These are phyloP conservation scores for Listronotus bonariensis DNA, from an alignment of 1,140 invertebrate genomes.

Conservation along the genomic window DNA sequence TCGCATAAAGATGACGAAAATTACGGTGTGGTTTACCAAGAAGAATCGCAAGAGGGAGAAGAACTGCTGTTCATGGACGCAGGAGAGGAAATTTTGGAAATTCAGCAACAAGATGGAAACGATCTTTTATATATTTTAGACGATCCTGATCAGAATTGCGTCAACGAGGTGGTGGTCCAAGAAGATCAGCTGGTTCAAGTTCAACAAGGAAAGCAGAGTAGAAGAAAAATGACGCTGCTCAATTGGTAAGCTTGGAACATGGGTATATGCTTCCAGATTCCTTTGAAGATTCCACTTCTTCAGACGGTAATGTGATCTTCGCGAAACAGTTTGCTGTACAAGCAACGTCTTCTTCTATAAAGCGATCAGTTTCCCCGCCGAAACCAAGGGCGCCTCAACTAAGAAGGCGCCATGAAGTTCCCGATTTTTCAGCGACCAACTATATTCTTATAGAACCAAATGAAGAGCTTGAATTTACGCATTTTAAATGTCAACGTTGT, in stretches of 20 bases:
- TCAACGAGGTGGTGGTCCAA: conserved; percentile 51
- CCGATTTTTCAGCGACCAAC: conserved; percentile 52
- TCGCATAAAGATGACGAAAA: conserved; percentile 40
- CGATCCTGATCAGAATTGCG: conserved; percentile 41
- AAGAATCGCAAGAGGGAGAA: conserved; percentile 32
- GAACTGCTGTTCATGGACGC: conserved; percentile 42
- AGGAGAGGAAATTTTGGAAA: conserved; percentile 35
- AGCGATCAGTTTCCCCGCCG: conserved; percentile 24
- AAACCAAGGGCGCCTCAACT: conserved; percentile 37
- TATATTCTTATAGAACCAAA: conserved; percentile 47
- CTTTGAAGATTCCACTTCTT: conserved; percentile 3
- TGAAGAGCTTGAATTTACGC: conserved; percentile 47
- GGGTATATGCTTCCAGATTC: conserved; percentile 49
- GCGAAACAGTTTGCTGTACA: not conserved
- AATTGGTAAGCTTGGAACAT: conserved; percentile 50
- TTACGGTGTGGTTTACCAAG: conserved; percentile 19
- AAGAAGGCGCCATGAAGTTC: conserved; percentile 47
- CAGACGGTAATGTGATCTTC: conserved; percentile 16
- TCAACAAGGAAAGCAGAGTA: conserved; percentile 6
- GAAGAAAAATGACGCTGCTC: conserved; percentile 14
- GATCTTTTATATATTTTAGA: conserved; percentile 51
- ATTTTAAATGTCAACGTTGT: conserved; percentile 52
- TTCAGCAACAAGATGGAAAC: conserved; percentile 33
- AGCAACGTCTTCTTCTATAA: conserved; percentile 21
- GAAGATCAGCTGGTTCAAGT: conserved; percentile 35